Percentiles rank a stretch among this genome's conserved stretches.
Conservation (phyloP, 2,888 invertebrate genomes). For the Dasysyrphus albostriatus region DNA sequence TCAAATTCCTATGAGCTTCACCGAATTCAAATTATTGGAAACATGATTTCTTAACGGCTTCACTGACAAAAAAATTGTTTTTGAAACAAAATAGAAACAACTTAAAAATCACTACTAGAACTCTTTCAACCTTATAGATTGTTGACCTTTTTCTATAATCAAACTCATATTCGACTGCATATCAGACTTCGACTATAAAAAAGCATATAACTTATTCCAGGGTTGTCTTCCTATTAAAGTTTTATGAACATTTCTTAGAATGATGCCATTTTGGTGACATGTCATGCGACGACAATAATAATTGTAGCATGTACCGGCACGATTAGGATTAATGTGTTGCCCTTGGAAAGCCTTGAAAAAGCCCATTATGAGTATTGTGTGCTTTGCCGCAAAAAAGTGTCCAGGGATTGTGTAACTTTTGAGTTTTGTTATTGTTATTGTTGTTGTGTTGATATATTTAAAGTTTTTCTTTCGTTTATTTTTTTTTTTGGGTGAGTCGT, state of each 20-base stretch:
- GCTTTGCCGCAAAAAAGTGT: slow-evolving; percentile 7
- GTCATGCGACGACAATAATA: slow-evolving; percentile 44
- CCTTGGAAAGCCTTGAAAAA: slow-evolving; percentile 15
- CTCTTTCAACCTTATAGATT: too few relatives aligned
- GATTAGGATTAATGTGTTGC: slow-evolving; percentile 55
- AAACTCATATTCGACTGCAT: neutral
- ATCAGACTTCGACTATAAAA: neutral
- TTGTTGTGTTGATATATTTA: slow-evolving; percentile 26
- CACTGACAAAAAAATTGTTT: too few relatives aligned
- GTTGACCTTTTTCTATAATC: neutral
- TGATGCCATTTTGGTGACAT: slow-evolving; percentile 58
- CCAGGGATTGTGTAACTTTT: slow-evolving; percentile 32
- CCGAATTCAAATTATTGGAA: too few relatives aligned
- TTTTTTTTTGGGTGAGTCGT: neutral
- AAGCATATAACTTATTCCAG: slow-evolving; percentile 56
- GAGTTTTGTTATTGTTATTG: neutral
- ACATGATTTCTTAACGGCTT: too few relatives aligned
- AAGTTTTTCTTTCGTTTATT: slow-evolving; percentile 12
- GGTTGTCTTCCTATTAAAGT: slow-evolving; percentile 69
- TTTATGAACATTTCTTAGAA: slow-evolving; percentile 64
- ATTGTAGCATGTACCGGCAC: slow-evolving; percentile 47
- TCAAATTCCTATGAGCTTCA: too few relatives aligned
- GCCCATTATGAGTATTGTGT: slow-evolving; percentile 25
- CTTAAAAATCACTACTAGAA: too few relatives aligned
- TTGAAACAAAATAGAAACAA: too few relatives aligned